These are phyloP conservation scores for Apoda limacodes DNA, from an alignment of 2,888 invertebrate species.

Conservation along the genomic window DNA sequence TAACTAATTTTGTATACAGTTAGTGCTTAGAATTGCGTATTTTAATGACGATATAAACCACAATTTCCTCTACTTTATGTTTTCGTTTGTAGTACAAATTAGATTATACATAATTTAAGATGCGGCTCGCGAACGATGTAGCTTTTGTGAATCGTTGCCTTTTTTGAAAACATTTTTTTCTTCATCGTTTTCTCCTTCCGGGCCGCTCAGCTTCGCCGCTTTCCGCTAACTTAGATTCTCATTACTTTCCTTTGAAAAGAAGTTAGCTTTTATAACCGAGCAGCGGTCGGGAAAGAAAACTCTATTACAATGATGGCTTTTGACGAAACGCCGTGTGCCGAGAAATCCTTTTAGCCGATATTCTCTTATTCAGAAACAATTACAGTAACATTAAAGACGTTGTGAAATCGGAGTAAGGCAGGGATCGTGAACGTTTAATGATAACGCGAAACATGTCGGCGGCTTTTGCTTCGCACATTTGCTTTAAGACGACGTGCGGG, in stretches of 20 bases:
- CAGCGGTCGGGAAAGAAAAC: conserved; percentile 48
- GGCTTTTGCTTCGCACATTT: conserved; percentile 56
- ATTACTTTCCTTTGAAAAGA: conserved; percentile 61
- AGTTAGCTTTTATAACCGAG: conserved; percentile 57
- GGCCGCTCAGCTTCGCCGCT: conserved; percentile 36
- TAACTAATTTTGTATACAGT: too few relatives aligned
- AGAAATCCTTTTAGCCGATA: conserved; percentile 37
- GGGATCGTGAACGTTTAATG: conserved; percentile 53
- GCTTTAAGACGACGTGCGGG: conserved; percentile 53
- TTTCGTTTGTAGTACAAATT: too few relatives aligned
- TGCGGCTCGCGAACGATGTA: conserved; percentile 42
- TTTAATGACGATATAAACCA: too few relatives aligned
- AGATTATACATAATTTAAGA: too few relatives aligned
- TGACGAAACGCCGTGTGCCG: conserved; percentile 35
- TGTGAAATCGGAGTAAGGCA: conserved; percentile 36
- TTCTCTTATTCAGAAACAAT: conserved; percentile 52
- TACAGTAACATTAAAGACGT: conserved; percentile 40
- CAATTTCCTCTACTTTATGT: too few relatives aligned
- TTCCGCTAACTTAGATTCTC: conserved; percentile 65
- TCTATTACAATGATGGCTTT: conserved; percentile 58
- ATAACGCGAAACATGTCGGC: conserved; percentile 45
- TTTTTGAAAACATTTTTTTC: conserved; percentile 53
- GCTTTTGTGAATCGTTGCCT: too few relatives aligned
- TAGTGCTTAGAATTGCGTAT: too few relatives aligned
- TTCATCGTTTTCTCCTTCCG: conserved; percentile 39